Conservation (phyloP, 2,113 vertebrate species). For the Pterocles burchelli region DNA sequence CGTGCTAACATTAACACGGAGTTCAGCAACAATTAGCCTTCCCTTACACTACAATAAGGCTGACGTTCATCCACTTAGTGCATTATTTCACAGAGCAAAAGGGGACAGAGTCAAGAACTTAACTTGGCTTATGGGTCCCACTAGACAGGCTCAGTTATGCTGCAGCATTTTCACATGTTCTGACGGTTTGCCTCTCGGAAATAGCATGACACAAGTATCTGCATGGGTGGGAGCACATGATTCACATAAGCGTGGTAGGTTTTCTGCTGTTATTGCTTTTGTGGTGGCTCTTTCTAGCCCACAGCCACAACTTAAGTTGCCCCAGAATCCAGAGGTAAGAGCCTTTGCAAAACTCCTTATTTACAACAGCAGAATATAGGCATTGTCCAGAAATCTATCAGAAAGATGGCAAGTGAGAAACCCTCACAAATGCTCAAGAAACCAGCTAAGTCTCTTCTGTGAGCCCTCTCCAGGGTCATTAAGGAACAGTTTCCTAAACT, state of each 20-base stretch:
- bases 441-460: background rate
- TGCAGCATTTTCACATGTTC: background rate
- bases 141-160: background rate
- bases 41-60: background rate
- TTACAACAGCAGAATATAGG: background rate
- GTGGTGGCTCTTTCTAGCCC: background rate
- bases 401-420: background rate
- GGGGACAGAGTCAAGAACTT: background rate
- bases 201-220: background rate
- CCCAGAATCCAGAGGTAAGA: background rate
- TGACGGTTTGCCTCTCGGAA: background rate
- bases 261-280: background rate
- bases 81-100: background rate
- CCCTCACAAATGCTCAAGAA: background rate
- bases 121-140: background rate
- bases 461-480: background rate
- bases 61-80: background rate
- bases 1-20: background rate
- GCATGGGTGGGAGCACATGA: background rate
- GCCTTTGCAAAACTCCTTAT: background rate
- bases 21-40: background rate
- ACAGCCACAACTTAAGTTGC: background rate
- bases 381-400: background rate
- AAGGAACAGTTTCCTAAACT: background rate
- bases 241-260: background rate